Evolutionary conservation across 2,888 invertebrate species (phyloP), one percentile per base, ranked within the genome.

Genomic region (Andrena bucephala): DNA sequence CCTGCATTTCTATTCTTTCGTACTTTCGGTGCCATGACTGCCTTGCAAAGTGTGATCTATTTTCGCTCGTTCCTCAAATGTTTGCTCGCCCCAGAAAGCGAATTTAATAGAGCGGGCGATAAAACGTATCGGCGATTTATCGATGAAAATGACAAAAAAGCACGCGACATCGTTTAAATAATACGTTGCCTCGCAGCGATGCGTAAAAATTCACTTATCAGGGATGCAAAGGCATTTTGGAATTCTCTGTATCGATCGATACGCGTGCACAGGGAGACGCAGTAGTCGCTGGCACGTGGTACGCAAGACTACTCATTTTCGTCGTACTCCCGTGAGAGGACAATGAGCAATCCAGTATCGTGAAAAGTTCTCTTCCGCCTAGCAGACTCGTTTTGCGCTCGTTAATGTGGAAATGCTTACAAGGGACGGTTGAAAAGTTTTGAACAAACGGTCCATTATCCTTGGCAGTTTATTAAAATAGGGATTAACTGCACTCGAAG

Each of bases 161-260:
- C 59, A 10, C 2, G 59, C 27, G 31, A 7, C 27, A 62, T 60
- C 7, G 20, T 59, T 70, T 31, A 6, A 6, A 69, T 20, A 42
- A 57, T 29, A 7, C 27, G 13, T 4, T n/a, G 36, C 10, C 16
- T 29, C 16, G 33, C 36, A 16, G 7, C 42, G 1, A 31, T 5
- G 27, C 7, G 62, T 16, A 31, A 52, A 48, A 68, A 36, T 50
- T 68, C 48, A 13, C 33, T 48, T 33, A 8, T 6, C 29, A 36
- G 16, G 36, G 54, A n/a, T 31, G 33, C n/a, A 27, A 50, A 52
- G 42, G 29, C 65, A 2, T 31, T 36, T n/a, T 68, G 50, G 76
- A 67, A 82, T 67, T 70, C 66, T 60, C 81, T 66, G 31, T 57
- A 74, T 48, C 60, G 81, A 75, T 81, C 82, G 50, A 3, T 33